Evolutionary conservation across 2,888 invertebrate species (phyloP).

Genomic region (Pollenia griseotomentosa): DNA sequence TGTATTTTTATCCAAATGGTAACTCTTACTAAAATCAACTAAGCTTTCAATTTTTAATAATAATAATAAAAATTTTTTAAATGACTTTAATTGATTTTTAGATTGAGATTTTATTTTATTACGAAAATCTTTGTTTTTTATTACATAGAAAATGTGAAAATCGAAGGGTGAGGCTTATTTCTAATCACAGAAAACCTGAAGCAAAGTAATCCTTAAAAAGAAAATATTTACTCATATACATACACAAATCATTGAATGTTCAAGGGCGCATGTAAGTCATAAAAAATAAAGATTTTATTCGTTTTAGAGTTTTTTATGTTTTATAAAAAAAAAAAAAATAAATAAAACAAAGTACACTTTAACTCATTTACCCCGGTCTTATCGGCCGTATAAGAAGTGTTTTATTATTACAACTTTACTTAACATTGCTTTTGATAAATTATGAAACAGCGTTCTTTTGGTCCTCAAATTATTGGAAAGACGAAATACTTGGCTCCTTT

Average conservation of each 20-base stretch:
- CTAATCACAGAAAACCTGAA: neutral
- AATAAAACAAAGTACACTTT: neutral
- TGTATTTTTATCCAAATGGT: neutral
- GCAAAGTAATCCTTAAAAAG: neutral
- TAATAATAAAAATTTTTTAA: neutral
- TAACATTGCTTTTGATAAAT: too few relatives aligned
- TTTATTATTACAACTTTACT: too few relatives aligned
- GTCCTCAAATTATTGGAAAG: too few relatives aligned
- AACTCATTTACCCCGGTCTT: neutral
- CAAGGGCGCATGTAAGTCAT: slow-evolving; percentile 55
- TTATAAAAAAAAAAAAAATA: neutral
- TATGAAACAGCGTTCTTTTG: too few relatives aligned
- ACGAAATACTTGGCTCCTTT: too few relatives aligned
- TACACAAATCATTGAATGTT: slow-evolving; percentile 35
- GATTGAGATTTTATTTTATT: too few relatives aligned
- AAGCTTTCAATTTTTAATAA: neutral
- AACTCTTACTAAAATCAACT: neutral
- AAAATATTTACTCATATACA: slow-evolving; percentile 12
- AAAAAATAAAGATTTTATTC: slow-evolving; percentile 63
- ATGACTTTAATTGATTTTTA: slow-evolving; percentile 4
- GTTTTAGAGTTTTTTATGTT: slow-evolving; percentile 37
- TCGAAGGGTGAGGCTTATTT: neutral
- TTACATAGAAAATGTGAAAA: neutral
- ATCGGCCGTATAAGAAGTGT: too few relatives aligned
- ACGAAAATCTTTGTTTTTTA: neutral